Evolutionary conservation across 2,888 invertebrate genomes (phyloP).

Genomic region (Pomacea canaliculata): DNA sequence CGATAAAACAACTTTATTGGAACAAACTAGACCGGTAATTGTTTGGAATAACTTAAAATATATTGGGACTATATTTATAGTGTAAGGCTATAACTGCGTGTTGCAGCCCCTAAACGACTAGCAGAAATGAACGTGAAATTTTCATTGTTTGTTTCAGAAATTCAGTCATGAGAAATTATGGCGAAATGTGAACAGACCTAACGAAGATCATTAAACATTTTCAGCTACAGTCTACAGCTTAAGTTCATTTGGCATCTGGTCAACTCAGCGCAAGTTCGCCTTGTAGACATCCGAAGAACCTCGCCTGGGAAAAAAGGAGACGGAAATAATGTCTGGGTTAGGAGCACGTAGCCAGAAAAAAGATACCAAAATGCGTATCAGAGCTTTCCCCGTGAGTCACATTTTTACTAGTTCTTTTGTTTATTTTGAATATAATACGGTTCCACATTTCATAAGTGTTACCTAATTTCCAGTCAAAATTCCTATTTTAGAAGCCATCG

Average conservation of each 20-base stretch:
- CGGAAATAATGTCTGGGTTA: slow-evolving; percentile 32
- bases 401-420: slow-evolving; percentile 2
- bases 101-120: slow-evolving; percentile 31
- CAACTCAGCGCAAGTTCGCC: no score
- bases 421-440: neutral
- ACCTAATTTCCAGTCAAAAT: no score
- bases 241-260: neutral
- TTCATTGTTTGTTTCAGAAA: slow-evolving; percentile 17
- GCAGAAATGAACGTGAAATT: slow-evolving; percentile 28
- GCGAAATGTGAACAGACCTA: slow-evolving; percentile 15
- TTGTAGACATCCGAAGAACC: no score
- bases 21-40: neutral
- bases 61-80: neutral
- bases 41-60: neutral
- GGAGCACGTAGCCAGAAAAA: slow-evolving; percentile 54
- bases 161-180: slow-evolving; percentile 19
- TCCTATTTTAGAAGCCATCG: no score
- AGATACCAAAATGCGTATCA: slow-evolving; percentile 89
- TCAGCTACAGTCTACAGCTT: neutral
- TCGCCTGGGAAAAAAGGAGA: slow-evolving; percentile 23
- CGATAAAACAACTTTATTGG: no score
- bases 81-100: slow-evolving; percentile 11
- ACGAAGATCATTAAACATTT: slow-evolving; percentile 4
- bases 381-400: slow-evolving; percentile 94
- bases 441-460: no score